phyloP scores from a whole-genome alignment of 2,797 vertebrate species.

The Zenarchopterus dispar region DNA sequence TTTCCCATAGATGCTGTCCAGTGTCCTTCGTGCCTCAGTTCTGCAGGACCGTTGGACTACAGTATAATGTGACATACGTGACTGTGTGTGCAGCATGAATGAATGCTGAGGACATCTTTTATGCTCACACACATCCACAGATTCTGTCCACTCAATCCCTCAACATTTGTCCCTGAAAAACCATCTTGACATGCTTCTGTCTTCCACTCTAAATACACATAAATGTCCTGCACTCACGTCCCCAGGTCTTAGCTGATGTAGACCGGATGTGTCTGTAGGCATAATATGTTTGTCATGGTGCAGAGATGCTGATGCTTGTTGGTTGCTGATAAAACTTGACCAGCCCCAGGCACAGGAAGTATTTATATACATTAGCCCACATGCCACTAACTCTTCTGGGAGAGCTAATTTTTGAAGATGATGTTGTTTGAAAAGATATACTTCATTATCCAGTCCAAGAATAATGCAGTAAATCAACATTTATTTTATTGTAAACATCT shows the following conservation, averaged over 20 bases:
- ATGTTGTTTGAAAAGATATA: conserved; percentile 7
- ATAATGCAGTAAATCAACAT: conserved; percentile 1
- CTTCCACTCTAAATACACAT: conserved; percentile 26
- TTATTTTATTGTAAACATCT: conserved; percentile 32
- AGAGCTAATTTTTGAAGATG: conserved; percentile 47
- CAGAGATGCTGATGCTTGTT: conserved; percentile 23
- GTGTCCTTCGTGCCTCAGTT: neutral
- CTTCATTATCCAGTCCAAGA: too few species aligned
- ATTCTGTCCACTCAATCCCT: conserved; percentile 7
- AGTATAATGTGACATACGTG: conserved; percentile 7
- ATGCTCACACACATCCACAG: neutral
- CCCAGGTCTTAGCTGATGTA: conserved; percentile 16
- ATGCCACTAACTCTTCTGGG: conserved; percentile 53
- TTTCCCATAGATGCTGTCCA: neutral
- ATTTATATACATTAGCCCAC: conserved; percentile 63
- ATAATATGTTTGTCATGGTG: conserved; percentile 30
- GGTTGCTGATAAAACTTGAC: conserved; percentile 15
- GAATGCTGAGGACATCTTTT: conserved; percentile 15
- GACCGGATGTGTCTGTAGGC: neutral
- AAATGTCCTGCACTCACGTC: conserved; percentile 1
- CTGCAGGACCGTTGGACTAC: neutral
- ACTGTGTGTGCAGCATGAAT: conserved; percentile 1
- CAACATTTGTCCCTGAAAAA: conserved; percentile 35
- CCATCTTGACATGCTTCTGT: conserved; percentile 14
- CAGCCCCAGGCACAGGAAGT: neutral